These are phyloP conservation scores for Elachura formosa DNA, from an alignment of 2,113 vertebrate genomes.

Conservation along the genomic window DNA sequence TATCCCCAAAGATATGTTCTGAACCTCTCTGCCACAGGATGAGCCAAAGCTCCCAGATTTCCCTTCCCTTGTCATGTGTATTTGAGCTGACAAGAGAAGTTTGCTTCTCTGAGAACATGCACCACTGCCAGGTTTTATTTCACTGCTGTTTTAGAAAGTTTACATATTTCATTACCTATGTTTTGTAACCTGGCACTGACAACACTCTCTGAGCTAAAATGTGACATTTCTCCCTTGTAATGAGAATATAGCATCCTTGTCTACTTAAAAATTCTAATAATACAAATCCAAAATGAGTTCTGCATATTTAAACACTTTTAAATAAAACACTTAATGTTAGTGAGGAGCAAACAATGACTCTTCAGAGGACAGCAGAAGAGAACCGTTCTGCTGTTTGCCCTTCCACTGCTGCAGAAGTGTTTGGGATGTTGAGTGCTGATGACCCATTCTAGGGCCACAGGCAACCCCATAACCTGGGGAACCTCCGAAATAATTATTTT, in stretches of 20 bases:
- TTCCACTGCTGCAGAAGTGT: background rate
- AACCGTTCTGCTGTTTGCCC: fast-evolving
- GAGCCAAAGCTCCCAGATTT: background rate
- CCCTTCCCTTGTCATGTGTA: background rate
- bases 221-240: background rate
- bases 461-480: background rate
- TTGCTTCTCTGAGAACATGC: background rate
- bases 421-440: background rate
- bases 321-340: background rate
- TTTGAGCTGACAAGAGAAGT: background rate
- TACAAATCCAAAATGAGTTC: background rate
- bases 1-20: background rate
- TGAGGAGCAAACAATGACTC: fast-evolving
- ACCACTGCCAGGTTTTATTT: background rate
- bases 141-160: background rate
- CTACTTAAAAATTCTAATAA: background rate
- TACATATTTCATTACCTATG: background rate
- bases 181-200: background rate
- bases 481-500: background rate
- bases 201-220: background rate
- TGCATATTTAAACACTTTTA: background rate
- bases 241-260: background rate
- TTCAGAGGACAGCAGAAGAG: background rate
- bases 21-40: background rate
- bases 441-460: background rate